Percentiles rank a stretch among this genome's conserved stretches.
Evolutionary conservation across 2,113 vertebrate species (phyloP).

Genomic region (Grallaria varia): DNA sequence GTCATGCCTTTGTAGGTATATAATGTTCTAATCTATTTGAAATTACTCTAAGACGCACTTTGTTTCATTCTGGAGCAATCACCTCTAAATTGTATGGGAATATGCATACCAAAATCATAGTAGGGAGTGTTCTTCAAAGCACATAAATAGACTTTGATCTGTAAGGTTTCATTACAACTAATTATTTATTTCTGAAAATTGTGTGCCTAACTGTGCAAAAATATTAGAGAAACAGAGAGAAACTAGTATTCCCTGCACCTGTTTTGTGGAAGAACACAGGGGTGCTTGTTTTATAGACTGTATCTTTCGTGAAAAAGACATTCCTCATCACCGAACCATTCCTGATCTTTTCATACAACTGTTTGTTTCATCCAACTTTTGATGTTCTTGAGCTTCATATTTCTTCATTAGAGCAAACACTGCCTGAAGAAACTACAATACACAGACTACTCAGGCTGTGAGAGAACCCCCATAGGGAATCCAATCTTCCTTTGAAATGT

Average conservation of each 20-base stretch:
- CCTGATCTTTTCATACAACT: neutral
- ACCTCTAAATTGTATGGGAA: neutral
- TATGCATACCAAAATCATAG: neutral
- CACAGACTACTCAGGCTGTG: neutral
- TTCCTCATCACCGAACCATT: neutral
- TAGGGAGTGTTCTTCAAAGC: constrained; percentile 14
- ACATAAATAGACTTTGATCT: constrained; percentile 12
- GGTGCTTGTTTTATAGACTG: neutral
- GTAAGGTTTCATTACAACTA: neutral
- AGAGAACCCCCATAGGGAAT: neutral
- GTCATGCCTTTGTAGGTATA: neutral
- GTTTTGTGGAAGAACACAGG: neutral
- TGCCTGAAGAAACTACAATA: neutral
- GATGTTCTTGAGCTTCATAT: neutral
- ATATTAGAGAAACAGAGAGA: neutral
- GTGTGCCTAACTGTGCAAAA: neutral
- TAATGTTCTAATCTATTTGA: neutral
- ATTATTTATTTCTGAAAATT: constrained; percentile 9
- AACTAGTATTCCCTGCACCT: neutral
- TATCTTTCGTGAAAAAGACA: neutral
- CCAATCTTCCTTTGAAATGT: constrained; percentile 17
- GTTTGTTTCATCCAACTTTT: neutral
- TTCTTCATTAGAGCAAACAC: neutral
- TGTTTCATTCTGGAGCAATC: neutral
- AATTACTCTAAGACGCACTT: neutral